Base-by-base conservation (phyloP, 1,140 invertebrate genomes). In the Drosophila rufa region DNA sequence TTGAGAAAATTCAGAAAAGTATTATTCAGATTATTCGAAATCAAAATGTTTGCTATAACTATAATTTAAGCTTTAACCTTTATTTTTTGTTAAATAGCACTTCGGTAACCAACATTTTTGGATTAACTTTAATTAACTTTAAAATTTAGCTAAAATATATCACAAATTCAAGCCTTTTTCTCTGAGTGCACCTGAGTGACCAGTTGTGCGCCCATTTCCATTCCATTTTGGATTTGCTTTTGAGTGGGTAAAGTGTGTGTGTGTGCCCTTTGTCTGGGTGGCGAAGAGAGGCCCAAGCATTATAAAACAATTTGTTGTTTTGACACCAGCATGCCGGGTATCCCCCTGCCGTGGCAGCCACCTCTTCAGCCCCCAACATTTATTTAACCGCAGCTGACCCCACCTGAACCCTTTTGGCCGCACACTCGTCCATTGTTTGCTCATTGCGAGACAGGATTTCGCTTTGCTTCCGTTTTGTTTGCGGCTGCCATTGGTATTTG, bases 241-340 rank as follows among this genome's bases (percentile, higher is more conserved):
- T 47, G 36, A 47, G 46, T 36, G 51, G 36, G 50, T 57, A 56
- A 15, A 25, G 51, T 33, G 22, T 62, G 36, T 25, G 51, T 78
- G 67, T 73, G 56, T 61, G 75, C 42, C 73, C 50, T 79, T 79
- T 79, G 76, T 65, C 58, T 73, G 66, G 60, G 33, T 25, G 46
- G 30, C 42, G 11, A 33, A 27, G 22, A 40, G 38, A 40, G 53
- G 69, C 60, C 55, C 33, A 70, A 40, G 77, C 76, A 79, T 79
- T 79, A 79, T 79, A 79, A 79, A 79, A 79, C 77, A 79, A 79
- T 79, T 79, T 79, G 77, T 79, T 74, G 77, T 79, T 64, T 79
- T 79, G 77, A 79, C 77, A 79, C 77, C 77, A 74, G 59, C 70
- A 74, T 50, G 45, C 67, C 66, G 45, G 51, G 36, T 14, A 30